A percentile compares a stretch with the other conserved stretches of the same genome.
Evolutionary conservation across 2,113 vertebrate species (phyloP).

Genomic region (Bombycilla garrulus): DNA sequence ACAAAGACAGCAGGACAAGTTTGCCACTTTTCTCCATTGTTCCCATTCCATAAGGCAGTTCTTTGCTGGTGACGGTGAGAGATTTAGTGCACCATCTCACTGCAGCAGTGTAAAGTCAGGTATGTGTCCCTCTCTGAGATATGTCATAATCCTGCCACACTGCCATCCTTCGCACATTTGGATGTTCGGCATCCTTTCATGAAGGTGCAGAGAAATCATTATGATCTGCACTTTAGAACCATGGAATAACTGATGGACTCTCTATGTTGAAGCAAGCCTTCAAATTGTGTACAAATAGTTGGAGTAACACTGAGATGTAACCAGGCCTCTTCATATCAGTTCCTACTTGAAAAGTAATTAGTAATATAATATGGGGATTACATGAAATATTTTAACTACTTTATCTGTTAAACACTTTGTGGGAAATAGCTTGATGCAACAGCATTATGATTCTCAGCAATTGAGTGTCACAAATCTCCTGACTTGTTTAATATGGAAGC

Average conservation of each 20-base stretch:
- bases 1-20: background rate
- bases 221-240: background rate
- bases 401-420: background rate
- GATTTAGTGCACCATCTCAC: background rate
- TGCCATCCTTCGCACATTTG: background rate
- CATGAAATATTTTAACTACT: background rate
- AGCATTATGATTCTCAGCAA: background rate
- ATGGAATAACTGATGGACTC: background rate
- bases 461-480: background rate
- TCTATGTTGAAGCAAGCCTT: background rate
- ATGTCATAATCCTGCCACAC: background rate
- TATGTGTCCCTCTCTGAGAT: background rate
- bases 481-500: background rate
- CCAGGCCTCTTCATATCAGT: background rate
- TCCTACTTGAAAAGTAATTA: background rate
- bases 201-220: background rate
- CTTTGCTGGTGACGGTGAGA: background rate
- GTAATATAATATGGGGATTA: background rate
- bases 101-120: background rate
- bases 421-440: background rate
- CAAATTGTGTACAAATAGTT: background rate
- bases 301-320: background rate
- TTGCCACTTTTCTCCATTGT: background rate
- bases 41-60: background rate
- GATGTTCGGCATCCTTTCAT: background rate